Evolutionary conservation across 1,140 invertebrate genomes (phyloP).

Genomic region (Drosophila rufa): DNA sequence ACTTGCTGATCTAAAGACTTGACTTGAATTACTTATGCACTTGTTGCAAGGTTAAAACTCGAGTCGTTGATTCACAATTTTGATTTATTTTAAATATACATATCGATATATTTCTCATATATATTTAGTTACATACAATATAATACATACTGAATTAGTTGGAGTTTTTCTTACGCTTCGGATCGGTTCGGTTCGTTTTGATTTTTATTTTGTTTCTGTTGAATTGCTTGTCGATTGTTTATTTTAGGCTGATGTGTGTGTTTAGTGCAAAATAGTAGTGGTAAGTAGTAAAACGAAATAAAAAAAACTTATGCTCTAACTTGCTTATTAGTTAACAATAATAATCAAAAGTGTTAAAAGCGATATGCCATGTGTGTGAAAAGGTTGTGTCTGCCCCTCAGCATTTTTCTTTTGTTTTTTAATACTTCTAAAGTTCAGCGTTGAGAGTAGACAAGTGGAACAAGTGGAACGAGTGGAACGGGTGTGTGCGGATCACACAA

Average conservation of each 20-base stretch:
- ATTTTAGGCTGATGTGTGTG: slow-evolving; percentile 24
- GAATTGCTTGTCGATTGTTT: slow-evolving; percentile 49
- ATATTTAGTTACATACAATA: slow-evolving; percentile 64
- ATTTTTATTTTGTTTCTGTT: slow-evolving; percentile 34
- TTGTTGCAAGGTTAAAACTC: not conserved
- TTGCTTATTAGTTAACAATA: slow-evolving; percentile 82
- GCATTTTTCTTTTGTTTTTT: slow-evolving; percentile 22
- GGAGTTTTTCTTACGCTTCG: slow-evolving; percentile 41
- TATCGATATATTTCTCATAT: slow-evolving; percentile 42
- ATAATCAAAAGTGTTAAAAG: slow-evolving; percentile 73
- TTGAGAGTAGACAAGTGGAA: slow-evolving; percentile 25
- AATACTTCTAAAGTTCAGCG: slow-evolving; percentile 79
- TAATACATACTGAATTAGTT: slow-evolving; percentile 76
- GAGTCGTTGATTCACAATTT: slow-evolving; percentile 29
- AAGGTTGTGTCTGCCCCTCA: not conserved
- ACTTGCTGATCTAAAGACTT: no score
- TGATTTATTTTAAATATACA: slow-evolving; percentile 54
- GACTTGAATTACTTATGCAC: no score
- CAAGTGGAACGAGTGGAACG: not conserved
- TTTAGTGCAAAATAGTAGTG: slow-evolving; percentile 18
- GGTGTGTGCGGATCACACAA: slow-evolving; percentile 56
- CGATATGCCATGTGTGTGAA: slow-evolving; percentile 61
- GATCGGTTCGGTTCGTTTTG: slow-evolving; percentile 6
- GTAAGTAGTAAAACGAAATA: slow-evolving; percentile 43
- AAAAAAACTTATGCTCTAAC: slow-evolving; percentile 62